Base-by-base conservation (phyloP, 2,797 vertebrate species). In the Gadopsis bispinosus region DNA sequence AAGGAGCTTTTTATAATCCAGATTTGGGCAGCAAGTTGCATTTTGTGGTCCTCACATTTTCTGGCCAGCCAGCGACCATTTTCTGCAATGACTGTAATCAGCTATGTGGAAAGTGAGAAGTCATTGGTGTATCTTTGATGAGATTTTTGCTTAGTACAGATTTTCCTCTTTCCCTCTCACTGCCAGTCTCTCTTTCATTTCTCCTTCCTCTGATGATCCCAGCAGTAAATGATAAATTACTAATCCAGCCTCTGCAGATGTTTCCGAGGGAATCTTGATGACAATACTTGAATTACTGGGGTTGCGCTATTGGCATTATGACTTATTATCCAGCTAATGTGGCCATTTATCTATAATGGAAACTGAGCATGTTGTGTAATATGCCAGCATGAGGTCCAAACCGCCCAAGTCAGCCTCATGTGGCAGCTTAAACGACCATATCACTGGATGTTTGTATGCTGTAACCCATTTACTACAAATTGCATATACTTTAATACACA, bases 1-100 rank as follows among this genome's bases (percentile, higher is more conserved):
- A 92, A 86, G 85, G 73, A 65, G 87, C 63, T 91, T 93, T 93
- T 88, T 80, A 90, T 94, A 92, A 94, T 94, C 93, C 92, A 79
- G 86, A 92, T 93, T 90, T 90, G 83, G 76, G 54, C 70, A 88
- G 88, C 80, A 64, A 64, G 59, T 69, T 65, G 80, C 73, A 69
- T 91, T 88, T 86, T 77, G 45, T 80, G 60, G n/a, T n/a, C 80
- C 39, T 88, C 47, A 73, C 82, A 70, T 85, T 86, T 61, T 62
- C 63, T 22, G 63, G 39, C 54, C 53, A 13, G 13, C 43, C 37
- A 39, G 51, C 41, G 51, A 54, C 72, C 56, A 58, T 81, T 75
- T 81, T 79, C 47, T 75, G 26, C 66, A 59, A 54, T 66, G 79
- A 79, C 69, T 53, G 45, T 50, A 70, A 86, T 85, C 84, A 72